Base-by-base conservation (phyloP, 2,113 vertebrate genomes). In the Typhlomys cinereus region DNA sequence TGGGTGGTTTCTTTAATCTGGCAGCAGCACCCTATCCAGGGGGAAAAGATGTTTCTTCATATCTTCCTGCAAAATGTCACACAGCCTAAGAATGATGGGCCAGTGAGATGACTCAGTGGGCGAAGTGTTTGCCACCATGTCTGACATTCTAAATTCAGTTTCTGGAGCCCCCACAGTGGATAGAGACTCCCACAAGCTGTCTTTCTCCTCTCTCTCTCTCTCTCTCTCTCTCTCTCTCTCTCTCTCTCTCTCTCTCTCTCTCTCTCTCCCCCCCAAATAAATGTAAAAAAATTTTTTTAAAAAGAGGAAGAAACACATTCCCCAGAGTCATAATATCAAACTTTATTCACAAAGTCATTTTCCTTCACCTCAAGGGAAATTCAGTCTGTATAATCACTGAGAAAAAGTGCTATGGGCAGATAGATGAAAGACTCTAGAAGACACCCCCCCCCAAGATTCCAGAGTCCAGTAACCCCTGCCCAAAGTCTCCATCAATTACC, bases 361-460 rank as follows among this genome's bases (percentile, higher is more conserved):
- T 74, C 74, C 75, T 79, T 34, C 27, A 34, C n/a, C 67, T 52
- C 34, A 44, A 61, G 73, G 84, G 64, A 67, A 48, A 7, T 14
- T 9, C 27, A 36, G 36, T 83, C 23, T 25, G 3, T 52, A 21
- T 41, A 8, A 27, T 1, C 17, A 21, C 20, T 0, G 1, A 34
- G 82, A 25, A 34, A 9, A 73, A 21, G 18, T 36, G 15, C 50
- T n/a, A 1, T 13, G 27, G 34, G 66, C 34, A 48, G 20, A 39
- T 2, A 14, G 31, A n/a, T n/a, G n/a, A n/a, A n/a, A 71, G 89
- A 6, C 17, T 59, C 69, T 34, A n/a, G n/a, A 39, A 74, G 92
- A 12, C 4, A 57, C 50, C 41, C 80, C 4, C 46, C 50, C 41
- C 80, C 52, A 67, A 57, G 64, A 66, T 64, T 9, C 59, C 29